A percentile compares a stretch with the other conserved stretches of the same genome.
Evolutionary conservation across 1,140 invertebrate species (phyloP).

Genomic region (Dendrolimus punctatus): DNA sequence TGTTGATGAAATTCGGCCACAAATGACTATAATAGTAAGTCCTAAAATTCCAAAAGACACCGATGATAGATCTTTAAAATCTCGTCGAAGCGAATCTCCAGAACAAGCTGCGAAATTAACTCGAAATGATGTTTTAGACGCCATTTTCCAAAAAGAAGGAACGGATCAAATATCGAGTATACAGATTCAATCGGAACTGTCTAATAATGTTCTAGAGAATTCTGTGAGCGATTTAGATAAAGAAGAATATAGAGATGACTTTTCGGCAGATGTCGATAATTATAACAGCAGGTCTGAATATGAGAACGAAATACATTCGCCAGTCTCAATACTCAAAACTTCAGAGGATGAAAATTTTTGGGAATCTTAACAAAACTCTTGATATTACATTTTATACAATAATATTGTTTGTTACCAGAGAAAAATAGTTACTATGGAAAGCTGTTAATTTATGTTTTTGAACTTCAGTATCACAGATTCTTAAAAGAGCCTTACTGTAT

Average conservation of each 20-base stretch:
- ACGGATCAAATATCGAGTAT: constrained; percentile 23
- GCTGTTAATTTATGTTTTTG: too few species aligned
- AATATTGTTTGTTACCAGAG: too few species aligned
- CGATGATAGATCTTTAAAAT: neutral
- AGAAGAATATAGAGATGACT: constrained; percentile 42
- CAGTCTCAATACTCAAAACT: constrained; percentile 38
- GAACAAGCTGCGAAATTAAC: constrained; percentile 20
- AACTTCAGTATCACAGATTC: too few species aligned
- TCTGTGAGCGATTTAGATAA: constrained; percentile 19
- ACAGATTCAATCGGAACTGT: constrained; percentile 23
- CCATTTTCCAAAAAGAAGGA: constrained; percentile 27
- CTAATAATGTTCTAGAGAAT: constrained; percentile 20
- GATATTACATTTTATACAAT: too few species aligned
- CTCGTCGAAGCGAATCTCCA: constrained; percentile 9
- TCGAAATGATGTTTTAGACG: constrained; percentile 30
- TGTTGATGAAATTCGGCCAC: constrained; percentile 18
- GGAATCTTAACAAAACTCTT: constrained; percentile 30
- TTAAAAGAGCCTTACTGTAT: too few species aligned
- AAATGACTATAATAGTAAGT: constrained; percentile 39
- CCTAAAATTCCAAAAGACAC: constrained; percentile 20
- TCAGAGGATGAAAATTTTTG: constrained; percentile 56
- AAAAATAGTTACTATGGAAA: too few species aligned
- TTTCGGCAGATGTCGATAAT: constrained; percentile 37
- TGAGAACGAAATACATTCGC: constrained; percentile 25
- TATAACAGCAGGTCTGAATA: constrained; percentile 31